Evolutionary conservation across 1,140 invertebrate species (phyloP), one percentile per base, ranked within the genome.

Genomic region (Bombus consobrinus): DNA sequence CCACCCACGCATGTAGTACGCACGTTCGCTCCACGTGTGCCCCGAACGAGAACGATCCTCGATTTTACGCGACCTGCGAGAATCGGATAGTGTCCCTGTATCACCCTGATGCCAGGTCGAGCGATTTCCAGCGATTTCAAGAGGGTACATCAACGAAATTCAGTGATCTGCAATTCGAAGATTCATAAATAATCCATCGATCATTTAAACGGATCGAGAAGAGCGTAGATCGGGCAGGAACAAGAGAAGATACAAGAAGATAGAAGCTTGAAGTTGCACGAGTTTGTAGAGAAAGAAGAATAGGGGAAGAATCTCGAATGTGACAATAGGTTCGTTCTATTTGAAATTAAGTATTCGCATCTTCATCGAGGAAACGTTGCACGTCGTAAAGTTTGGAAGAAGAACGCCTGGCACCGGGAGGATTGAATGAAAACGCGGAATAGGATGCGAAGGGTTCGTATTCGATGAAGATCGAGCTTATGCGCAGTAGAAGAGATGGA

Each of bases 1-100:
- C 92, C 93, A 92, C 94, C 94, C 93, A 94, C 94, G 94, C 94
- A 93, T 90, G 91, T 94, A 94, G 94, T 94, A 95, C 92, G 92
- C 92, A 93, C 92, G 92, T 85, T 87, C 85, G 84, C 86, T 91
- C 92, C 93, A 94, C 94, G 93, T 94, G 93, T 90, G 89, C 78
- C 83, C 81, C 89, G 85, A 78, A 74, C 43, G 71, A 34, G 34
- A 47, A 64, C 81, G 57, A 83, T 72, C 37, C 53, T 28, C 75
- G 59, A 79, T 69, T 39, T 32, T 43, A 32, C 32, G 32, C 57
- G 62, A 53, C 13, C 43, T 41, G 59, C 43, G 47, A 69, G 34
- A 41, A 62, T 43, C 47, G 57, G 6, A 13, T 18, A 2, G 57
- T 59, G 25, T 59, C 57, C 9, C 57, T 59, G 9, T 59, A 59